phyloP scores from a whole-genome alignment of 2,888 invertebrate species.

The Drosophila pseudotakahashii region DNA sequence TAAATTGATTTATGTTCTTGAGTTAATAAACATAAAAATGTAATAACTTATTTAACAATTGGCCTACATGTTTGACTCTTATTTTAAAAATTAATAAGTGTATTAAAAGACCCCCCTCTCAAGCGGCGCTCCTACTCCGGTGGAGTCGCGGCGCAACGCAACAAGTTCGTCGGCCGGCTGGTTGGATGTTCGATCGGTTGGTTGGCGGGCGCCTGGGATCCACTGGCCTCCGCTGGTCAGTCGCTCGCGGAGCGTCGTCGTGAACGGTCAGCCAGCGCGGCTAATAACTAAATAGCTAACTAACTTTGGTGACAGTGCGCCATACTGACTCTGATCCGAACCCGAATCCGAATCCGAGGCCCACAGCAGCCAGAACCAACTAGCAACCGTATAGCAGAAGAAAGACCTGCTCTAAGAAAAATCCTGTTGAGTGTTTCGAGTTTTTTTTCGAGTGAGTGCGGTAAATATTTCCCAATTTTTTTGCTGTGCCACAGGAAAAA shows the following conservation, averaged over 20 bases:
- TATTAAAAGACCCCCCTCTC: background rate
- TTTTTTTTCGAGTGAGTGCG: constrained; percentile 46
- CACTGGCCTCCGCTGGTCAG: constrained; percentile 62
- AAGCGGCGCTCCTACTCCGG: background rate
- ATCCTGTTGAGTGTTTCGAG: constrained; percentile 6
- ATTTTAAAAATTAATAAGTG: too few species aligned
- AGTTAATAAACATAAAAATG: too few species aligned
- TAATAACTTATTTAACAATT: too few species aligned
- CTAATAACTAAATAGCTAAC: constrained; percentile 7
- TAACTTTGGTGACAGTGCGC: constrained; percentile 8
- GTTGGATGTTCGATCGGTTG: constrained; percentile 21
- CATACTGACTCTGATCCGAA: constrained; percentile 13
- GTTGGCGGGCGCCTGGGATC: constrained; percentile 35
- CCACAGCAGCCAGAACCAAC: constrained; percentile 7
- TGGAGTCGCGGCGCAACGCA: constrained; percentile 8
- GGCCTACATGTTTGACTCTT: too few species aligned
- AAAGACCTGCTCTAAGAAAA: background rate
- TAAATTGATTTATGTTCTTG: too few species aligned
- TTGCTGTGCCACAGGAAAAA: constrained; percentile 22
- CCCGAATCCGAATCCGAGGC: constrained; percentile 7
- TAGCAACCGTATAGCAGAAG: constrained; percentile 3
- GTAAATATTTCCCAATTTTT: constrained; percentile 27
- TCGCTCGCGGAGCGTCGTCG: constrained; percentile 84
- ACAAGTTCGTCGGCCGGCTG: background rate
- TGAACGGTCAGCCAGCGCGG: constrained; percentile 74